Evolutionary conservation across 1,140 invertebrate species (phyloP), one percentile per base, ranked within the genome.

Genomic region (Drosophila gunungcola): DNA sequence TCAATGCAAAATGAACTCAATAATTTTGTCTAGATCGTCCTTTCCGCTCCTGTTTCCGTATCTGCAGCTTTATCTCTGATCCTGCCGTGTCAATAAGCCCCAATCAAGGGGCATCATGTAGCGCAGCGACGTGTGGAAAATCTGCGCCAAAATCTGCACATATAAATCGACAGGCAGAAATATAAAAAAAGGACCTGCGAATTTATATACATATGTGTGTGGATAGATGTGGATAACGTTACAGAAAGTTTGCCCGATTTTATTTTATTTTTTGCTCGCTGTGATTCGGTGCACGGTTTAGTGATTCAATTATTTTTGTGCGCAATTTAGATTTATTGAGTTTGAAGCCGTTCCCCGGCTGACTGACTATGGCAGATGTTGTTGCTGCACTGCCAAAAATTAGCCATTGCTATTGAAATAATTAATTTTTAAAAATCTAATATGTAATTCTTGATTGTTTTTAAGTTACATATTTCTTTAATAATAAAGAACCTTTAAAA

Each of bases 231-330:
- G 49, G 52, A 72, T 73, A 73, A 55, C 56, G 51, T 32, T 36
- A 75, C 51, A 56, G 58, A 69, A 51, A 73, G 32, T 72, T 73
- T 45, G 52, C 29, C 34, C 16, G 43, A 70, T 57, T 75, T 74
- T 75, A 53, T 65, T 75, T 74, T 65, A 64, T 57, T 67, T 55
- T 73, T 41, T 60, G n/a, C 45, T 34, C 10, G 34, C 61, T 65
- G 61, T 52, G 51, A 63, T 74, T 63, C 51, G 32, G 51, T 85
- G 79, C 74, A 86, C 80, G 81, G 73, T 85, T 86, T 85, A 88
- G 84, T 88, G 83, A 88, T 88, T 88, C 83, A 88, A 89, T 88
- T 88, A 89, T 88, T 89, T 89, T 88, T 88, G 84, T 84, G 83
- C 76, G 84, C 84, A 88, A 84, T 88, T 88, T 88, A 88, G 83